Percentiles rank a stretch among this genome's conserved stretches.
Evolutionary conservation across 2,888 invertebrate genomes (phyloP).

Genomic region (Zygogramma bicolorata): DNA sequence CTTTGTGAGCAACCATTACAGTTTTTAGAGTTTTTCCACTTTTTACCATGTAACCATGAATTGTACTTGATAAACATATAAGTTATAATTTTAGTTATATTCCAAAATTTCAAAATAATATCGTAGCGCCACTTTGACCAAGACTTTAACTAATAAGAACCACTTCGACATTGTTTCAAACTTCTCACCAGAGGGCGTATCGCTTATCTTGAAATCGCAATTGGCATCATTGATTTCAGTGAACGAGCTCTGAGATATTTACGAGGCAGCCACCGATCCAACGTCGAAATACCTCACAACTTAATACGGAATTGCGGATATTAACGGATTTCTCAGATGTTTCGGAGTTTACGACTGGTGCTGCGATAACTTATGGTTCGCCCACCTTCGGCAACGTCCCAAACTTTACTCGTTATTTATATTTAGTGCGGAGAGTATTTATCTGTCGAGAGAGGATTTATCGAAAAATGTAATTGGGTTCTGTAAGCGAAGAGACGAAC

Average conservation of each 20-base stretch:
- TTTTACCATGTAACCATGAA: too few relatives aligned
- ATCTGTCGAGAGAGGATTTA: constrained; percentile 19
- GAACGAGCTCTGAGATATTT: background rate
- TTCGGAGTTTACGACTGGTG: constrained; percentile 29
- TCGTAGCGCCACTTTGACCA: too few relatives aligned
- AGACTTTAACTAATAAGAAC: too few relatives aligned
- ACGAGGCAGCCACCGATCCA: background rate
- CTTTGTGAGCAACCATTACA: too few relatives aligned
- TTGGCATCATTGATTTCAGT: too few relatives aligned
- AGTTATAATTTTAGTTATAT: too few relatives aligned
- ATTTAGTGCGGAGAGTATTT: constrained; percentile 19
- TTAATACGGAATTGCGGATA: constrained; percentile 25
- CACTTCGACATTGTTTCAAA: too few relatives aligned
- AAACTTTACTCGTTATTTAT: constrained; percentile 35
- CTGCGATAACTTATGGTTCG: constrained; percentile 25
- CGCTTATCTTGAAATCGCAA: too few relatives aligned
- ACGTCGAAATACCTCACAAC: background rate
- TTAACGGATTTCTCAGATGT: constrained; percentile 35
- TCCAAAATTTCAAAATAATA: too few relatives aligned
- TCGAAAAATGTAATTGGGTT: constrained; percentile 19
- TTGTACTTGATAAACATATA: too few relatives aligned
- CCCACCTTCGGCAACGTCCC: constrained; percentile 11
- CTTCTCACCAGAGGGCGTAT: too few relatives aligned
- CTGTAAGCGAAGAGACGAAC: background rate
- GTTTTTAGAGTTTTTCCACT: too few relatives aligned